Percentiles rank a stretch among this genome's conserved stretches.
Conservation (phyloP, 2,888 invertebrate species). For the Zygaena filipendulae region DNA sequence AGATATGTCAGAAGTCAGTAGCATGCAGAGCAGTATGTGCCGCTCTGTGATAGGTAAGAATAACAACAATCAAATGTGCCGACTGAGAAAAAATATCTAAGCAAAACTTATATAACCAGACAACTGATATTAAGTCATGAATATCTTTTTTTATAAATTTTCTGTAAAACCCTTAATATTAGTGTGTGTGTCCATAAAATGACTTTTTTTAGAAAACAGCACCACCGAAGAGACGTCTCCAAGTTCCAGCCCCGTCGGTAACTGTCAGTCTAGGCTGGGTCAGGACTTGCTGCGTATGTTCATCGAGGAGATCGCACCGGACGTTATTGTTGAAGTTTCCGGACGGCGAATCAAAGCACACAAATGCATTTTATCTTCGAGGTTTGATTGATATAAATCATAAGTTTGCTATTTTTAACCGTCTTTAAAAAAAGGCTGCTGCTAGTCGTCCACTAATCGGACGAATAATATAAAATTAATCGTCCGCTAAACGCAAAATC, state of each 20-base stretch:
- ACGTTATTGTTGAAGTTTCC: slow-evolving; percentile 86
- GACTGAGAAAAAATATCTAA: too few species aligned
- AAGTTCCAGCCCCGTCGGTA: slow-evolving; percentile 45
- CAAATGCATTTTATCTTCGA: slow-evolving; percentile 90
- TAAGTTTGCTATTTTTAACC: background rate
- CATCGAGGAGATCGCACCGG: slow-evolving; percentile 89
- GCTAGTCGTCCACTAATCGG: too few species aligned
- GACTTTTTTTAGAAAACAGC: slow-evolving; percentile 41
- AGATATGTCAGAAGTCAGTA: slow-evolving; percentile 65
- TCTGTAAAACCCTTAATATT: too few species aligned
- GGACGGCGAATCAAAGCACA: slow-evolving; percentile 88
- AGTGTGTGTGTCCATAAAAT: too few species aligned
- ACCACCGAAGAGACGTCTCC: slow-evolving; percentile 46
- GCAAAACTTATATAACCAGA: too few species aligned
- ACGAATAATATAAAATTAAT: too few species aligned
- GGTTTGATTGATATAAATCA: slow-evolving; percentile 24
- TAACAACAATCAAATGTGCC: too few species aligned
- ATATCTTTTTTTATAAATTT: too few species aligned
- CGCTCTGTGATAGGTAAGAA: slow-evolving; percentile 62
- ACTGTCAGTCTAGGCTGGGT: slow-evolving; percentile 74
- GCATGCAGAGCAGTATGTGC: slow-evolving; percentile 67
- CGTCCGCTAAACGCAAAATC: too few species aligned
- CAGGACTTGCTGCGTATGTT: slow-evolving; percentile 93
- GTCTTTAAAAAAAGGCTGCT: too few species aligned
- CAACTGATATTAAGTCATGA: too few species aligned